A percentile compares a stretch with the other conserved stretches of the same genome.
Conservation (phyloP, 2,113 vertebrate species). For the Panurus biarmicus region DNA sequence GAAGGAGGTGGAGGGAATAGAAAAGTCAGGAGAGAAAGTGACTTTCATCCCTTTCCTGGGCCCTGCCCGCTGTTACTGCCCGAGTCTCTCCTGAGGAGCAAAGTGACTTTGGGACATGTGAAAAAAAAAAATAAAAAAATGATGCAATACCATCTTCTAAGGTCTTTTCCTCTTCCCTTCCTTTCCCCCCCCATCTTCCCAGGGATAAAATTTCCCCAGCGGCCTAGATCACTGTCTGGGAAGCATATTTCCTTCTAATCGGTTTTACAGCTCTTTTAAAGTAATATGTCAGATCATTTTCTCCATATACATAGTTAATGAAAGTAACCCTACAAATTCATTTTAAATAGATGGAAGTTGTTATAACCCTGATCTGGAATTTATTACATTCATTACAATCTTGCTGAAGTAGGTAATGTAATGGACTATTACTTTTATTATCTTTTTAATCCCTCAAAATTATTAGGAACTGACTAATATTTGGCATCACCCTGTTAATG, state of each 20-base stretch:
- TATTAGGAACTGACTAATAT: conserved; percentile 85
- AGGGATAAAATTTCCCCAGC: conserved; percentile 48
- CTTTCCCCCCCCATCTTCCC: background rate
- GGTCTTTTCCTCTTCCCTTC: background rate
- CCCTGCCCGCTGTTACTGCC: background rate
- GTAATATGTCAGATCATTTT: conserved; percentile 83
- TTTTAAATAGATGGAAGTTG: conserved; percentile 87
- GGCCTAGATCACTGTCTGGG: conserved; percentile 64
- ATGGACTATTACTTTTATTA: conserved; percentile 88
- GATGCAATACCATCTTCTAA: background rate
- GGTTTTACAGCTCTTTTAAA: conserved; percentile 82
- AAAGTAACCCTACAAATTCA: conserved; percentile 87
- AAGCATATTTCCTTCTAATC: conserved; percentile 81
- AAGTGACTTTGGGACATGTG: background rate
- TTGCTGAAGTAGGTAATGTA: conserved; percentile 87
- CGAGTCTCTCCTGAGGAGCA: background rate
- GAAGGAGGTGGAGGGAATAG: background rate
- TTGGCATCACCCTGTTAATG: conserved; percentile 80
- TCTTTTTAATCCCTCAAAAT: conserved; percentile 86
- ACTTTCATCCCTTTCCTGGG: background rate
- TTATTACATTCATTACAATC: conserved; percentile 85
- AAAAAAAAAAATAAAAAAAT: no score
- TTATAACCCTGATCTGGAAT: conserved; percentile 84
- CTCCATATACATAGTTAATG: conserved; percentile 84
- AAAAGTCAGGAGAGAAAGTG: background rate